Evolutionary conservation across 1,140 invertebrate species (phyloP).

Genomic region (Listronotus oregonensis): DNA sequence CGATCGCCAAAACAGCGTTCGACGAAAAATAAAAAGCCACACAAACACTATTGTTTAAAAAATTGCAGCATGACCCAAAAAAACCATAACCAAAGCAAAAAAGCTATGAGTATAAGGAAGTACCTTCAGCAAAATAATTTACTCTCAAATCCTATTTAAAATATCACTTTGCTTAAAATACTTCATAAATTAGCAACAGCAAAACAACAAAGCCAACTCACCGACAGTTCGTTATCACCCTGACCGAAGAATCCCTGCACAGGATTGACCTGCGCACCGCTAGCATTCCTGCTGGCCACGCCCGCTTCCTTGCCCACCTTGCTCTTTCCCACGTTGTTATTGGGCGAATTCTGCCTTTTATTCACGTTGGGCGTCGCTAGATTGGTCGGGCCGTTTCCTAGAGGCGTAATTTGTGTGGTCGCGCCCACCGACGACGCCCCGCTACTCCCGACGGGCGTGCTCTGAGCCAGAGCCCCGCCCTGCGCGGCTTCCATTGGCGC

Average conservation of each 20-base stretch:
- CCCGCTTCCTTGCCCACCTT: slow-evolving; percentile 19
- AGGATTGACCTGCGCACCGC: neutral
- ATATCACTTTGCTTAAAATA: no score
- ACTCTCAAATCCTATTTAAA: no score
- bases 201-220: slow-evolving; percentile 34
- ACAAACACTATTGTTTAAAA: no score
- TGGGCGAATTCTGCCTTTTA: slow-evolving; percentile 20
- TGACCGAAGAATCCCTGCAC: slow-evolving; percentile 36
- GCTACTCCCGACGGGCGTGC: neutral
- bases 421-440: no score
- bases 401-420: neutral
- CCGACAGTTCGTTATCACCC: slow-evolving; percentile 40
- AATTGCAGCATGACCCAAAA: no score
- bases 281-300: slow-evolving; percentile 22
- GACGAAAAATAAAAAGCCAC: no score
- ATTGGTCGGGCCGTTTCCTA: neutral
- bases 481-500: neutral
- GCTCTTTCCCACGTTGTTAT: neutral
- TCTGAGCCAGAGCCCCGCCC: neutral
- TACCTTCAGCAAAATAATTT: no score
- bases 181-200: no score
- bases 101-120: no score
- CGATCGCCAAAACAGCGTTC: no score
- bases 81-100: no score
- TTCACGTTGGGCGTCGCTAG: slow-evolving; percentile 1